phyloP scores from a whole-genome alignment of 2,113 vertebrate species.

The Chaetops frenatus region DNA sequence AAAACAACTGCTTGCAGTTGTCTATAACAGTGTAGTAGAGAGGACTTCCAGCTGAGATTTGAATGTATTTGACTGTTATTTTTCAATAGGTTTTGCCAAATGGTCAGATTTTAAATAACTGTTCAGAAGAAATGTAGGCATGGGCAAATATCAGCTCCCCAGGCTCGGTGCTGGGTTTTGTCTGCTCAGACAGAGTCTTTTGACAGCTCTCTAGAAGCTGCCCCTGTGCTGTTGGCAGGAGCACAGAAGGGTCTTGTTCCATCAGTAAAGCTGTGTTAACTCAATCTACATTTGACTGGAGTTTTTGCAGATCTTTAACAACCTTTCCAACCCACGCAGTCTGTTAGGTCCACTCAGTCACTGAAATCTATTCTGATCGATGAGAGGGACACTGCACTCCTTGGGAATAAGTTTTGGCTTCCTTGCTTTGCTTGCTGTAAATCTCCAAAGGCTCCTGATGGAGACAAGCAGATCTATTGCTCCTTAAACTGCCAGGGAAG shows the following conservation, averaged over 20 bases:
- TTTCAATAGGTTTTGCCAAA: not conserved
- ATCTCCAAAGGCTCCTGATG: not conserved
- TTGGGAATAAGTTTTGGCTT: not conserved
- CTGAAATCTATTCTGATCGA: slow-evolving; percentile 12
- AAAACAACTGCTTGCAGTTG: not conserved
- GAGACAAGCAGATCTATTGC: not conserved
- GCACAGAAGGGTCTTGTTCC: not conserved
- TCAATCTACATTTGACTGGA: not conserved
- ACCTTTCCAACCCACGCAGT: not conserved
- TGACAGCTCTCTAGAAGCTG: not conserved
- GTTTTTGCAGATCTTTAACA: not conserved
- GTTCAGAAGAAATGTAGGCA: not conserved
- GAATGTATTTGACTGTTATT: not conserved
- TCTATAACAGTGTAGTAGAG: accelerated
- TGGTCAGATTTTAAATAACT: not conserved
- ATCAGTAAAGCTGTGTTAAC: not conserved
- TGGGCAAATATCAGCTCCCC: not conserved
- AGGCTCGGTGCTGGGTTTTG: not conserved
- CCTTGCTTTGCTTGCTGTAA: not conserved
- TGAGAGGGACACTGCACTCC: not conserved
- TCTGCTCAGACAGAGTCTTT: not conserved
- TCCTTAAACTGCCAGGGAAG: not conserved
- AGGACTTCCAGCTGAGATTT: not conserved
- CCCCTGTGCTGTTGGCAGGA: not conserved
- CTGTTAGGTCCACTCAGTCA: not conserved